These are phyloP conservation scores for Eurypyga helias DNA, from an alignment of 2,113 vertebrate genomes.

Conservation along the genomic window DNA sequence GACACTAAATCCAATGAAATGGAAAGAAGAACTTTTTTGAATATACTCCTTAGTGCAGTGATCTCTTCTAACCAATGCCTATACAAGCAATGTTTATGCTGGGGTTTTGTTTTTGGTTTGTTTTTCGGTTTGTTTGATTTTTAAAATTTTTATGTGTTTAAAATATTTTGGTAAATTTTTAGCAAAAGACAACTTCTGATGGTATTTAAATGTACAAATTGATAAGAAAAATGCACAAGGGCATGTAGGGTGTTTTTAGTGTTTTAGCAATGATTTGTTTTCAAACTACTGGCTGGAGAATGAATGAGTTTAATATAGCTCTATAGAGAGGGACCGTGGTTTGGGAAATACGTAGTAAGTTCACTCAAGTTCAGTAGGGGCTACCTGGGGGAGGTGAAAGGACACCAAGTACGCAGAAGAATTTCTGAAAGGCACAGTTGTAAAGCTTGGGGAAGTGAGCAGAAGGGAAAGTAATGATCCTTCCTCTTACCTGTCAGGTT, in stretches of 20 bases:
- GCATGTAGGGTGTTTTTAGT: conserved; percentile 81
- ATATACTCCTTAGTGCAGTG: conserved; percentile 81
- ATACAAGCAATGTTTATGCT: conserved; percentile 86
- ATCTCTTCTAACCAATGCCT: conserved; percentile 81
- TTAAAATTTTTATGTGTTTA: conserved; percentile 92
- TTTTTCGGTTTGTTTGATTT: conserved; percentile 84
- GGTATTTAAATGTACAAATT: conserved; percentile 86
- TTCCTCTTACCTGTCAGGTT: conserved; percentile 33
- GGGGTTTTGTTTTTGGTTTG: conserved; percentile 80
- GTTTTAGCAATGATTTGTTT: conserved; percentile 70
- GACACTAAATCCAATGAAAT: conserved; percentile 51
- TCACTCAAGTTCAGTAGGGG: background rate
- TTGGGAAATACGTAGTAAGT: conserved; percentile 9
- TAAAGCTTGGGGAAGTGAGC: background rate
- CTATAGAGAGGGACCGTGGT: background rate
- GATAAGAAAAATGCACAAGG: conserved; percentile 77
- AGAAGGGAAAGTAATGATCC: conserved; percentile 9
- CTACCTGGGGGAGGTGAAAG: background rate
- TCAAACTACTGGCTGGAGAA: conserved; percentile 56
- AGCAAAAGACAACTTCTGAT: conserved; percentile 85
- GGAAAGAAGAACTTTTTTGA: conserved; percentile 71
- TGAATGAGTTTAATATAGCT: conserved; percentile 50
- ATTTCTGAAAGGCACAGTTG: background rate
- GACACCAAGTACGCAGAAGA: background rate
- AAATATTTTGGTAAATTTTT: conserved; percentile 96